Base-by-base conservation (phyloP, 64 coral and sea anemone genomes). In the Platygyra sinensis region DNA sequence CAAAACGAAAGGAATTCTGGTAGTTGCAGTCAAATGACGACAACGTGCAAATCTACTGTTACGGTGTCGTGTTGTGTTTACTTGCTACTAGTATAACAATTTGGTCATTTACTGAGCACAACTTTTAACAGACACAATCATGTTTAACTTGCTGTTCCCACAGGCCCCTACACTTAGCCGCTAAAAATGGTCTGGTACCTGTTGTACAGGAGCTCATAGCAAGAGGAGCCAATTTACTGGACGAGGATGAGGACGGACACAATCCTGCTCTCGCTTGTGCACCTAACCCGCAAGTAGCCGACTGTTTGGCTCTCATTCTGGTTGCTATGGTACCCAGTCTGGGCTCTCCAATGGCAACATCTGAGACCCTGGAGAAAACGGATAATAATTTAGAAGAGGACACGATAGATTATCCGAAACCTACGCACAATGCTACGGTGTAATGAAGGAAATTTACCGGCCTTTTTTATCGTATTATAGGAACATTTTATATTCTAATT, bases 161-260 rank as follows among this genome's bases (percentile, higher is more conserved):
- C 57, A 99, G 97, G 28, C 87, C 97, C 12, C 85, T 99, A 29
- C 97, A 99, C 73, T 75, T 99, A 77, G 78, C 97, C 31, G 97
- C 97, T 28, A 89, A 72, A 31, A 95, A 99, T 46, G 97, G 97
- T 0, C 69, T 99, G 73, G 91, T 93, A 18, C 89, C 94, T n/a
- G 97, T 99, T 38, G 97, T 99, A 13, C 94, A 99, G 57, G 97
- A 99, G 63, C 94, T 99, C 12, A 73, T 99, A 83, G 65, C 89
- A 31, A 86, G 97, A 73, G 97, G 97, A 11, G 88, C 91, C 49
- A 95, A 91, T 85, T 92, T 99, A 33, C 84, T 99, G 9, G 89
- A 91, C 16, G 97, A 99, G 85, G 97, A 99, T 72, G 97, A 96
- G 46, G 91, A 99, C 76, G 97, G 97, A 49, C 91, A 96, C 67